phyloP scores from a whole-genome alignment of 2,797 vertebrate genomes.

The Catostomus latipinnis region DNA sequence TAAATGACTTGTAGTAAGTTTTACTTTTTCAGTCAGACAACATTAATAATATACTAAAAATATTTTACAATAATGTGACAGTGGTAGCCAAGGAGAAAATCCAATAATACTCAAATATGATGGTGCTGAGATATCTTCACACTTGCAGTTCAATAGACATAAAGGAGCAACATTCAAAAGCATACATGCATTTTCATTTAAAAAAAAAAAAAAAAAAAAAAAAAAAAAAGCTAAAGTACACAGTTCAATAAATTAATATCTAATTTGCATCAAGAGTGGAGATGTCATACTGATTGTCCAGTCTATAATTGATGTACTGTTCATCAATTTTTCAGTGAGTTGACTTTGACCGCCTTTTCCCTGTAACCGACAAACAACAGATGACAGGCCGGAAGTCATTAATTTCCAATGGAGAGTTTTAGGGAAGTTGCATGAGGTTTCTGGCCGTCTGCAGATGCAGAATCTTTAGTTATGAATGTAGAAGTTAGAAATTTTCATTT shows the following conservation, averaged over 20 bases:
- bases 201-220: not conserved
- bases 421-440: too few species aligned
- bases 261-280: not conserved
- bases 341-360: not conserved
- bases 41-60: not conserved
- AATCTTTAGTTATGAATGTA: too few species aligned
- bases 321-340: not conserved
- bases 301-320: not conserved
- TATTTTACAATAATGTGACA: conserved; percentile 39
- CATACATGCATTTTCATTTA: not conserved
- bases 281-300: not conserved
- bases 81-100: conserved; percentile 10
- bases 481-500: too few species aligned
- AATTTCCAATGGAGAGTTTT: too few species aligned
- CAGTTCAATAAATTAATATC: not conserved
- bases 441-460: too few species aligned
- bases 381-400: too few species aligned
- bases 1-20: not conserved
- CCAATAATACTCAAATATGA: conserved; percentile 27
- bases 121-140: conserved; percentile 18
- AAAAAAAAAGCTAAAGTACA: not conserved
- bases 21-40: conserved; percentile 4
- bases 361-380: not conserved
- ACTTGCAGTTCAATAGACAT: not conserved
- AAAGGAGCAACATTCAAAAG: not conserved